Percentiles rank a stretch among this genome's conserved stretches.
Evolutionary conservation across 2,113 vertebrate genomes (phyloP).

Genomic region (Stercorarius parasiticus): DNA sequence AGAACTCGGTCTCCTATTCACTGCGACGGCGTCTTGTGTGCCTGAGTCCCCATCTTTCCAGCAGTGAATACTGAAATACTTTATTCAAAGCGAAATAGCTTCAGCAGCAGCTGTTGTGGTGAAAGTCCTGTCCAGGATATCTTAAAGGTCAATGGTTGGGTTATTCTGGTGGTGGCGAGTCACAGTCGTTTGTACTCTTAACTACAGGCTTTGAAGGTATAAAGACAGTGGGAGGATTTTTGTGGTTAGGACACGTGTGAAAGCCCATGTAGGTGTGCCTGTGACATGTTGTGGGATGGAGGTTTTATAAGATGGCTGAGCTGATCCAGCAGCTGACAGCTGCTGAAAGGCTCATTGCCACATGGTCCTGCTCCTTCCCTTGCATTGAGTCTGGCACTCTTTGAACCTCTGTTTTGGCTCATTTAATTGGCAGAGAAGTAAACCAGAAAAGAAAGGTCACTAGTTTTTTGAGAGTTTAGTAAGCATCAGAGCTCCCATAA

Average conservation of each 20-base stretch:
- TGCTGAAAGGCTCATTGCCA: not conserved
- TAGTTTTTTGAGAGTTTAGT: not conserved
- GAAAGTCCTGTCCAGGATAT: not conserved
- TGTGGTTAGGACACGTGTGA: not conserved
- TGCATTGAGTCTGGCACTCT: not conserved
- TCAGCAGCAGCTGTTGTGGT: not conserved
- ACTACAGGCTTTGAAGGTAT: not conserved
- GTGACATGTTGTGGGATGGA: not conserved
- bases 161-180: not conserved
- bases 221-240: not conserved
- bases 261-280: not conserved
- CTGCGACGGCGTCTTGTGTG: rapidly evolving
- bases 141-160: not conserved
- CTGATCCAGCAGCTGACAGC: not conserved
- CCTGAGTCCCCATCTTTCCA: not conserved
- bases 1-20: not conserved
- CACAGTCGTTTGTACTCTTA: not conserved
- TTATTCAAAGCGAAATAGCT: not conserved
- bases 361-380: not conserved
- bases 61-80: not conserved
- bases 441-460: not conserved
- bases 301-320: not conserved
- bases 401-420: not conserved
- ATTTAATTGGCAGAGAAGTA: not conserved
- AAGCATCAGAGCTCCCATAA: not conserved